These are phyloP conservation scores for Junco hyemalis DNA, from an alignment of 2,113 vertebrate species.

Conservation along the genomic window DNA sequence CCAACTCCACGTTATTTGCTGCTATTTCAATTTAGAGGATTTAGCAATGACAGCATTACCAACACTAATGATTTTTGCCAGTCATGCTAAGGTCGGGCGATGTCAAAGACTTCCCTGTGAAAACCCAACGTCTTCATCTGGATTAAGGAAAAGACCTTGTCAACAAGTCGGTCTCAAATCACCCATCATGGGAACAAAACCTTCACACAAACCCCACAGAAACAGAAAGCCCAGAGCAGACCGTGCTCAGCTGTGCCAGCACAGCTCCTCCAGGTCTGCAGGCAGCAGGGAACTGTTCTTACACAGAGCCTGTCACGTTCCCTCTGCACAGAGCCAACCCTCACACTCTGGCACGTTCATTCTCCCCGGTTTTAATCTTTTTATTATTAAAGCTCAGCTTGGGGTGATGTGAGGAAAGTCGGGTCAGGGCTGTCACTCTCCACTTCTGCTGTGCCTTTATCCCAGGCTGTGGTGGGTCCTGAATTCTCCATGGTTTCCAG, in stretches of 20 bases:
- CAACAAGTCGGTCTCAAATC: not conserved
- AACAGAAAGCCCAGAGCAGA: not conserved
- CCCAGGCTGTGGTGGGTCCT: not conserved
- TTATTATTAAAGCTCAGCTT: not conserved
- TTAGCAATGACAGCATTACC: not conserved
- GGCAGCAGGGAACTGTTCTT: not conserved
- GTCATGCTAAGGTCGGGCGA: not conserved
- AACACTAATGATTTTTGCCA: not conserved
- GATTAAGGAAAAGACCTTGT: not conserved
- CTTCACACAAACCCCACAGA: not conserved
- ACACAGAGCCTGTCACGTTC: rapidly evolving
- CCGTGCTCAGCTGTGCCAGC: not conserved
- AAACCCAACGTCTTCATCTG: not conserved
- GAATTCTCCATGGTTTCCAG: not conserved
- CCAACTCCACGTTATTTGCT: not conserved
- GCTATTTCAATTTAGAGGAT: not conserved
- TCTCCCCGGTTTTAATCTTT: rapidly evolving
- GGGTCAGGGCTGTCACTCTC: not conserved
- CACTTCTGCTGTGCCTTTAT: not conserved
- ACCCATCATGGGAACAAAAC: not conserved
- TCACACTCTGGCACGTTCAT: rapidly evolving
- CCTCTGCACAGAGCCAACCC: rapidly evolving
- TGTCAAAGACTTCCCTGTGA: not conserved
- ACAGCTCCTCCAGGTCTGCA: not conserved
- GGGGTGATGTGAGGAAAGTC: rapidly evolving